Evolutionary conservation across 35 echinoderm and acorn worm species (phyloP).

Genomic region (Heliocidaris tuberculata): DNA sequence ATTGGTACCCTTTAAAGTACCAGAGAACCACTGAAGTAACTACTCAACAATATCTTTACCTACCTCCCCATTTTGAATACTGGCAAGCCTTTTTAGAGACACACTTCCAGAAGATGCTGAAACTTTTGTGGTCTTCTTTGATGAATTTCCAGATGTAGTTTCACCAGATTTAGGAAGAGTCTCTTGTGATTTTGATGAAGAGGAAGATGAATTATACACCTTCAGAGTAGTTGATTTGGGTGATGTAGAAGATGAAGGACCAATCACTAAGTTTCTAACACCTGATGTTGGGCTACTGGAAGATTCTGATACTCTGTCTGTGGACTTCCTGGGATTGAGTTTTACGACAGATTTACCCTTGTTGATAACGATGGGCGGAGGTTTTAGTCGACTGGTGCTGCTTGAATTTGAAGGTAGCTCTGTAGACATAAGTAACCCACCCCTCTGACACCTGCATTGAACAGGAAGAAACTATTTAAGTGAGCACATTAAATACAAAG

Average conservation of each 20-base stretch:
- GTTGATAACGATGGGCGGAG: neutral
- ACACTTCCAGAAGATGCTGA: neutral
- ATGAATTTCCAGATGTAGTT: neutral
- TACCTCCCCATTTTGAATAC: slow-evolving; percentile 3
- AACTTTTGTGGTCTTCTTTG: neutral
- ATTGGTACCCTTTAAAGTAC: too few species aligned
- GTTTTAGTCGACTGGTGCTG: neutral
- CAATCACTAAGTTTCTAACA: neutral
- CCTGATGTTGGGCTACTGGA: neutral
- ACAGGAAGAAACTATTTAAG: neutral
- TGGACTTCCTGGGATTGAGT: neutral
- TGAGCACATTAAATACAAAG: too few species aligned
- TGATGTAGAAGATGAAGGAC: neutral
- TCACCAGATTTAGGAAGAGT: slow-evolving; percentile 15
- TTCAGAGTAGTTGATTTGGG: neutral
- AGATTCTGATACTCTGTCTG: neutral
- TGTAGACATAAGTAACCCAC: neutral
- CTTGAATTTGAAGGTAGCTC: neutral
- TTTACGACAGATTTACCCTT: slow-evolving; percentile 1
- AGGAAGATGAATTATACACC: neutral
- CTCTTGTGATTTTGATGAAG: neutral
- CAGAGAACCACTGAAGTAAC: too few species aligned
- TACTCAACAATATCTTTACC: neutral
- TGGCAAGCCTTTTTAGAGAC: neutral
- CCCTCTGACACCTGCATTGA: neutral